Evolutionary conservation across 2,797 vertebrate genomes (phyloP), one percentile per base, ranked within the genome.

Genomic region (Schizopygopsis pylzovi): DNA sequence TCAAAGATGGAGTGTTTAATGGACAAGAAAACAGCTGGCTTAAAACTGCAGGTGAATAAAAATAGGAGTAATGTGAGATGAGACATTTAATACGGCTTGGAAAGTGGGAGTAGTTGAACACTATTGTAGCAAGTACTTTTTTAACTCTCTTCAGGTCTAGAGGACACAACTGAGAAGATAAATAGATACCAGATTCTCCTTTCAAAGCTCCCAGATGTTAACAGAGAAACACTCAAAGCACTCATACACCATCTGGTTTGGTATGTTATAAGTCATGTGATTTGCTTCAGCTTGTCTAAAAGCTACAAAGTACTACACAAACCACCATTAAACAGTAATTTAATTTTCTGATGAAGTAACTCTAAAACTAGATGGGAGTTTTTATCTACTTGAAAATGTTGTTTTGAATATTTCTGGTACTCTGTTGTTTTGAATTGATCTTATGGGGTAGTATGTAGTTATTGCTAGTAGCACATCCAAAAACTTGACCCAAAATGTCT

Each of bases 201-300:
- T 87, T 82, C 72, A 45, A 71, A 1, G 37, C 94, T 97, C 22
- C 96, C 95, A 0, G 85, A 88, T 0, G 95, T 97, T 82, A 96
- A 97, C 93, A 90, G 92, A 39, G 96, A 95, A 79, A 96, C 96
- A 0, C 86, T 96, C 86, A 96, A 93, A 90, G 92, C 93, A 0
- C 92, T 97, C 43, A 93, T 96, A 89, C 94, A 94, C 90, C 96
- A 97, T 84, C 93, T 97, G 75, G 94, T 96, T 85, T 93, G 95
- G 96, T 97, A 68, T 61, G 67, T 47, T 54, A 54, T 22, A 41
- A 8, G 15, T 63, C 16, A 28, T 28, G 11, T 22, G 67, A 49
- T 18, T 11, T 81, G 43, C 18, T 65, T 65, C 16, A 15, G 9
- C n/a, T 9, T 67, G 10, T 65, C 43, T 33, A 2, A 47, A 49